Evolutionary conservation across 1,140 invertebrate species (phyloP), one percentile per base, ranked within the genome.

Genomic region (Drosophila kikkawai): DNA sequence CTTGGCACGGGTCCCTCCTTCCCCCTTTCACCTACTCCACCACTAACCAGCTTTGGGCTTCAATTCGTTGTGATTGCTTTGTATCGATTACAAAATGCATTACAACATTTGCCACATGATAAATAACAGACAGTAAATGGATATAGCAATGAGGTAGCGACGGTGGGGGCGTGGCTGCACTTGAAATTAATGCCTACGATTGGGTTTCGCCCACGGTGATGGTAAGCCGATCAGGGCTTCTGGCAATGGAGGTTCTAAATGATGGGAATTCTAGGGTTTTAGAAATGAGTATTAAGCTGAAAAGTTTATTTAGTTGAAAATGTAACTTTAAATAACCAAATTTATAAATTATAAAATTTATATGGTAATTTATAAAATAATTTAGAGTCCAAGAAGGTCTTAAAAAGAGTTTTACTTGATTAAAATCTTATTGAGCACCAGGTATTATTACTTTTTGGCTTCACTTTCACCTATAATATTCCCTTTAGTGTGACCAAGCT

Each of bases 81-180:
- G 84, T 88, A 88, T 88, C 85, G 84, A 88, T 88, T 88, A 88
- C 84, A 90, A 88, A 88, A 90, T 87, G 84, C 84, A 88, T 87
- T 87, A 88, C 77, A 88, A 88, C 80, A 83, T 80, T 73, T 80
- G 68, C 76, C 83, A 88, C 84, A 88, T 83, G 84, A 88, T 88
- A 87, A 84, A 87, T 87, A 88, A 84, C 77, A 83, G 58, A 32
- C 63, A n/a, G 45, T 53, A 74, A 83, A 57, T 63, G 81, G 56
- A 44, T 55, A 41, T 44, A 17, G 32, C 44, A 19, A 19, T 9
- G 29, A 47, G 47, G 26, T 9, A 17, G 15, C n/a, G 4, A n/a
- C n/a, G 45, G 37, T 9, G 0, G 19, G 53, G 45, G 37, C 56
- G 42, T 56, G 48, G 60, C 26, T 41, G 29, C 26, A 68, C 75